phyloP scores from a whole-genome alignment of 2,113 vertebrate genomes.

The Prochilodus magdalenae region DNA sequence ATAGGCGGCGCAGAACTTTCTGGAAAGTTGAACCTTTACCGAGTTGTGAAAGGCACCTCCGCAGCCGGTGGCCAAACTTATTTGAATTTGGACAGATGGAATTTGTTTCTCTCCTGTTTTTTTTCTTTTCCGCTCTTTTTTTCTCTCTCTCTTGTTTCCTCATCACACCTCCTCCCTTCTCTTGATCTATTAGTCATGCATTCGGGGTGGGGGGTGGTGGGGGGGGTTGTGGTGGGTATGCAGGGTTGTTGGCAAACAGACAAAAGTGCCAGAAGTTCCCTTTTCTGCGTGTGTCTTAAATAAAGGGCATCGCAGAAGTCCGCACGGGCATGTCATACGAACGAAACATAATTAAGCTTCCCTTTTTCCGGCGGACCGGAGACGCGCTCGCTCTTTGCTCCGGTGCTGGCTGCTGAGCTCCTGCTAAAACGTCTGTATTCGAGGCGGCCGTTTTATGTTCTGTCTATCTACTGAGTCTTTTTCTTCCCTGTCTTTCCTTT shows the following conservation, averaged over 20 bases:
- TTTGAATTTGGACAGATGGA: constrained; percentile 78
- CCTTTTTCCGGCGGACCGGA: not conserved
- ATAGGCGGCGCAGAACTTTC: constrained; percentile 56
- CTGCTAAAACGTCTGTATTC: not conserved
- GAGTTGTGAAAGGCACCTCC: constrained; percentile 72
- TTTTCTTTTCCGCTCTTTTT: constrained; percentile 35
- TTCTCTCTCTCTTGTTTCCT: constrained; percentile 40
- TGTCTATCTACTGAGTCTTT: not conserved
- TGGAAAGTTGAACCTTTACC: constrained; percentile 69
- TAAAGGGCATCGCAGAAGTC: constrained; percentile 65
- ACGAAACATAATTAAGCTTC: constrained; percentile 44
- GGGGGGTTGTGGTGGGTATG: not conserved
- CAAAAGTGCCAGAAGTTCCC: constrained; percentile 61
- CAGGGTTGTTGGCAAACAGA: constrained; percentile 59
- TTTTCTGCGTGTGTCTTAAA: constrained; percentile 46
- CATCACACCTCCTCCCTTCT: constrained; percentile 45
- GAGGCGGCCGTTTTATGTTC: not conserved
- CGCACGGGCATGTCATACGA: constrained; percentile 42
- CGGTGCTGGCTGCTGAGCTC: not conserved
- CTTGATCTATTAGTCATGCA: constrained; percentile 65
- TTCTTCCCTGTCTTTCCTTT: not conserved
- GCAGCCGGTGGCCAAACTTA: constrained; percentile 59
- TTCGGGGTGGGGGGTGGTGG: constrained; percentile 49
- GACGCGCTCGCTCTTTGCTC: constrained; percentile 10
- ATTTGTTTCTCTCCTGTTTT: constrained; percentile 57